Percentiles rank a stretch among this genome's conserved stretches.
phyloP scores from a whole-genome alignment of 1,140 invertebrate species.

The Mizuhopecten yessoensis region DNA sequence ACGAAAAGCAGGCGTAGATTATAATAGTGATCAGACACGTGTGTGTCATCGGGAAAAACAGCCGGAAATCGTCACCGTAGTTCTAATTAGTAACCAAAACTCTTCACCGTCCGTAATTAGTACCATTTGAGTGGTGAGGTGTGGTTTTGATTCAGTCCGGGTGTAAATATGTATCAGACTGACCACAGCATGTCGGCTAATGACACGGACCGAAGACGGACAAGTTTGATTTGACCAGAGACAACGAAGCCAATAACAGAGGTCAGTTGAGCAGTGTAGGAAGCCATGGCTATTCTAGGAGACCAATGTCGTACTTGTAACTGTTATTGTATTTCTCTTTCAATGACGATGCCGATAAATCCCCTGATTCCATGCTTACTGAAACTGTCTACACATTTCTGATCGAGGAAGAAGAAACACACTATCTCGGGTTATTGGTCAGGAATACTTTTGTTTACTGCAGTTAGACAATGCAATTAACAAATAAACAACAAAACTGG shows the following conservation, averaged over 20 bases:
- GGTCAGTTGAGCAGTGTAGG: neutral
- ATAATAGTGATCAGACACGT: too few relatives aligned
- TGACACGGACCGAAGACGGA: neutral
- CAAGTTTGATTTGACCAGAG: neutral
- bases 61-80: neutral
- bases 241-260: neutral
- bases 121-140: neutral
- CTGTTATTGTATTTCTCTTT: neutral
- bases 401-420: too few relatives aligned
- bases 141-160: neutral
- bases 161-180: neutral
- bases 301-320: neutral
- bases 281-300: neutral
- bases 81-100: neutral
- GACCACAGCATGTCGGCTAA: constrained; percentile 6
- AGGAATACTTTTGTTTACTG: too few relatives aligned
- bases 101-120: neutral
- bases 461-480: too few relatives aligned
- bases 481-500: too few relatives aligned
- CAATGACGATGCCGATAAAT: too few relatives aligned
- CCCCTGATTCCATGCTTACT: neutral
- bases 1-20: too few relatives aligned
- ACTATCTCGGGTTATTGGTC: too few relatives aligned
- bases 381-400: neutral
- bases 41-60: too few relatives aligned